Evolutionary conservation across 2,797 vertebrate genomes (phyloP).

Genomic region (Notolabrus celidotus): DNA sequence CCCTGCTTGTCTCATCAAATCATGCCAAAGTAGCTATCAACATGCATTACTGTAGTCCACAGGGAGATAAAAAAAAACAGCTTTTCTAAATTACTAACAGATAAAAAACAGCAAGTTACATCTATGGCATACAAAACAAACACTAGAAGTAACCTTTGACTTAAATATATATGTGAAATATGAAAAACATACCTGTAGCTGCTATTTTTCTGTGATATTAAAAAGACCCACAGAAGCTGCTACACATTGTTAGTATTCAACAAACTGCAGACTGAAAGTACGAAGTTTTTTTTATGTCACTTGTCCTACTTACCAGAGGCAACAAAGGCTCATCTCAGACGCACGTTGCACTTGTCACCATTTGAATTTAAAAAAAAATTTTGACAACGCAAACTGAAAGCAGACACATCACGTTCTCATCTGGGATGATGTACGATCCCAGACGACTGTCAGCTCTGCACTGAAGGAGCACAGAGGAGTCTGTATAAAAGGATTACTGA

Average conservation of each 20-base stretch:
- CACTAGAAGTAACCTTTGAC: slow-evolving; percentile 14
- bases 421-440: slow-evolving; percentile 46
- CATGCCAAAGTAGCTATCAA: background rate
- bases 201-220: slow-evolving; percentile 25
- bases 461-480: slow-evolving; percentile 48
- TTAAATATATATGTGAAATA: slow-evolving; percentile 5
- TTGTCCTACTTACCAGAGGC: slow-evolving; percentile 44
- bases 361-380: slow-evolving; percentile 25
- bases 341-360: slow-evolving; percentile 45
- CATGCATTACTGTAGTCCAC: background rate
- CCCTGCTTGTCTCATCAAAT: slow-evolving; percentile 4
- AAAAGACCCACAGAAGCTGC: slow-evolving; percentile 1
- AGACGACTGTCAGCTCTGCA: slow-evolving; percentile 59
- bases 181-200: slow-evolving; percentile 4
- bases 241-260: slow-evolving; percentile 18
- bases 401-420: slow-evolving; percentile 52
- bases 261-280: slow-evolving; percentile 19
- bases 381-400: slow-evolving; percentile 31
- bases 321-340: slow-evolving; percentile 49
- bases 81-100: slow-evolving; percentile 11
- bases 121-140: slow-evolving; percentile 24
- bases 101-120: slow-evolving; percentile 3
- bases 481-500: slow-evolving; percentile 69
- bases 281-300: slow-evolving; percentile 26
- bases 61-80: background rate